These are phyloP conservation scores for Thunnus maccoyii DNA, from an alignment of 2,113 vertebrate species.

Conservation along the genomic window DNA sequence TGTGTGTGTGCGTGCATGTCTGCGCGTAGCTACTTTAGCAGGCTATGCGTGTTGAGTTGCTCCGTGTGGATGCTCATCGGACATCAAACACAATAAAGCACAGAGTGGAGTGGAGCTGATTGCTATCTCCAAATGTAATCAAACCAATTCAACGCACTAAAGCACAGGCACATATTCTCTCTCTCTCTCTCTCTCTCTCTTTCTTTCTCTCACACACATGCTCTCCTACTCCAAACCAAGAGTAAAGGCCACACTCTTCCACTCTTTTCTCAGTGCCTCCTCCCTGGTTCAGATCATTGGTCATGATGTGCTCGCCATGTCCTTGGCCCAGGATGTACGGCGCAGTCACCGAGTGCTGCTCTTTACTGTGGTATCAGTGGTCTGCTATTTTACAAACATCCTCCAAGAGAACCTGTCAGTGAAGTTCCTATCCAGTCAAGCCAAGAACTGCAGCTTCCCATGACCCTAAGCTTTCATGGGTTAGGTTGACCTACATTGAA, in stretches of 20 bases:
- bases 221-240: constrained; percentile 55
- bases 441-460: constrained; percentile 80
- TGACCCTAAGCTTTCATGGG: constrained; percentile 77
- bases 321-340: constrained; percentile 71
- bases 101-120: constrained; percentile 70
- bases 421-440: constrained; percentile 71
- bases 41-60: constrained; percentile 56
- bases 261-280: constrained; percentile 58
- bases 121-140: constrained; percentile 80
- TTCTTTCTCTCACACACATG: constrained; percentile 17
- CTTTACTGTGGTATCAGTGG: constrained; percentile 81
- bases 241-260: constrained; percentile 68
- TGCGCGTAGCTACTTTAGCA: constrained; percentile 26
- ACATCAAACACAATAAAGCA: constrained; percentile 81
- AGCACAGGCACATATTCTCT: constrained; percentile 58
- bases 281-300: constrained; percentile 72
- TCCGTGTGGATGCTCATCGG: constrained; percentile 72
- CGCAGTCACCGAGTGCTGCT: constrained; percentile 59
- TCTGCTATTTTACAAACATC: constrained; percentile 79
- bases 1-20: constrained; percentile 23
- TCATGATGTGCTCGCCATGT: constrained; percentile 72
- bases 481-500: constrained; percentile 61
- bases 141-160: constrained; percentile 71
- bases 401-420: constrained; percentile 75
- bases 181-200: constrained; percentile 21